Percentiles rank a stretch among this genome's conserved stretches.
phyloP scores from a whole-genome alignment of 2,113 vertebrate species.

The Passer domesticus region DNA sequence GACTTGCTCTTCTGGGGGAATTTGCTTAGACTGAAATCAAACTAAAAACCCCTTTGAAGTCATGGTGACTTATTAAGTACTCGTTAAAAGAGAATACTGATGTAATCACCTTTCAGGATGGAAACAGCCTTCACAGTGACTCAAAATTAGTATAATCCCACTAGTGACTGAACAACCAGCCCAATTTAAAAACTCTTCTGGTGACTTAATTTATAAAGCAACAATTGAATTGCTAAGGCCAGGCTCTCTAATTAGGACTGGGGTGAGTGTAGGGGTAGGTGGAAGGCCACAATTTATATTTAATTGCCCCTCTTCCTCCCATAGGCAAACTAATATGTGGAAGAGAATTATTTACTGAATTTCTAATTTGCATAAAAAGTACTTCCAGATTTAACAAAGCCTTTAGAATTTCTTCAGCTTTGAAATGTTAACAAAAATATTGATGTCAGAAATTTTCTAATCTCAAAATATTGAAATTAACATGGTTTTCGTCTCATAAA shows the following conservation, averaged over 20 bases:
- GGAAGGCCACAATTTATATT: conserved; percentile 4
- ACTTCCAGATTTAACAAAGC: background rate
- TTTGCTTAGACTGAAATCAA: background rate
- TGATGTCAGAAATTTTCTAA: background rate
- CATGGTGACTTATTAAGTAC: background rate
- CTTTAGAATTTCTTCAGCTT: background rate
- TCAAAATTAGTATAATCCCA: background rate
- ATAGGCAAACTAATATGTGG: background rate
- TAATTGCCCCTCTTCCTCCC: background rate
- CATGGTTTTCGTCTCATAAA: background rate
- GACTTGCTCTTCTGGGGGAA: background rate
- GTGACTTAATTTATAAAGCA: background rate
- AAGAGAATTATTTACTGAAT: background rate
- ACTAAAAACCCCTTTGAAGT: conserved; percentile 10
- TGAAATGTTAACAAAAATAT: background rate
- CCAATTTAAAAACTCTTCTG: background rate
- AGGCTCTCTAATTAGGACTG: background rate
- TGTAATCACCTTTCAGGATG: background rate
- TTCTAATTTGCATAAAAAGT: background rate
- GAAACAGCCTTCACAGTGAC: background rate
- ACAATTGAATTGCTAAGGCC: background rate
- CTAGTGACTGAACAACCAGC: background rate
- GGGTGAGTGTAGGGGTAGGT: background rate
- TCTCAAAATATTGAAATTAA: background rate
- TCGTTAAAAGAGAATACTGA: background rate